Conservation (phyloP, 2,113 vertebrate genomes). For the Anoura caudifer region DNA sequence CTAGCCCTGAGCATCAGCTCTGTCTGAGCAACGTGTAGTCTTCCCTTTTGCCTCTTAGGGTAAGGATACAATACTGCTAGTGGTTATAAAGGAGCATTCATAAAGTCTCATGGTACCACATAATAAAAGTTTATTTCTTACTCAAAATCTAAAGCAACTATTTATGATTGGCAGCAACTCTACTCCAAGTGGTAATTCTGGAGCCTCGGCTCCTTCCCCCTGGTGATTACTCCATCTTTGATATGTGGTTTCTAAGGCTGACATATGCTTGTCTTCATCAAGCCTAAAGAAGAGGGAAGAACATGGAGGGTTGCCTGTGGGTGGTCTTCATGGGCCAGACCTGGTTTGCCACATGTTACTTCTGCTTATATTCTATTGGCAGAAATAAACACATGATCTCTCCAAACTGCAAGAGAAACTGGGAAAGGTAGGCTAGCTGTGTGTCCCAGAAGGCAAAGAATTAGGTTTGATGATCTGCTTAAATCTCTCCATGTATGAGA, state of each 20-base stretch:
- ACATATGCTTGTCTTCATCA: neutral
- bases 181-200: neutral
- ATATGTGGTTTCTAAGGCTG: neutral
- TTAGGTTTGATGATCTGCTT: neutral
- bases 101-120: neutral
- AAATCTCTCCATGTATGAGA: neutral
- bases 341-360: neutral
- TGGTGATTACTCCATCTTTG: neutral
- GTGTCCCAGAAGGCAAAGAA: neutral
- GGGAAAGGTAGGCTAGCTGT: neutral
- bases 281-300: neutral
- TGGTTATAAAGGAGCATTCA: neutral
- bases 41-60: neutral
- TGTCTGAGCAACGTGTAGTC: neutral
- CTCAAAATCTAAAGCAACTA: neutral
- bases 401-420: neutral
- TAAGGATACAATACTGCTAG: neutral
- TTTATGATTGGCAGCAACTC: neutral
- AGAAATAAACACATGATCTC: neutral
- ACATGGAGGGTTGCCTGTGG: neutral
- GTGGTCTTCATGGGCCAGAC: neutral
- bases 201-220: neutral
- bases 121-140: neutral
- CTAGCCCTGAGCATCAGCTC: neutral
- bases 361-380: neutral